These are phyloP conservation scores for Caiman crocodilus DNA, from an alignment of 2,797 vertebrate genomes.

Conservation along the genomic window DNA sequence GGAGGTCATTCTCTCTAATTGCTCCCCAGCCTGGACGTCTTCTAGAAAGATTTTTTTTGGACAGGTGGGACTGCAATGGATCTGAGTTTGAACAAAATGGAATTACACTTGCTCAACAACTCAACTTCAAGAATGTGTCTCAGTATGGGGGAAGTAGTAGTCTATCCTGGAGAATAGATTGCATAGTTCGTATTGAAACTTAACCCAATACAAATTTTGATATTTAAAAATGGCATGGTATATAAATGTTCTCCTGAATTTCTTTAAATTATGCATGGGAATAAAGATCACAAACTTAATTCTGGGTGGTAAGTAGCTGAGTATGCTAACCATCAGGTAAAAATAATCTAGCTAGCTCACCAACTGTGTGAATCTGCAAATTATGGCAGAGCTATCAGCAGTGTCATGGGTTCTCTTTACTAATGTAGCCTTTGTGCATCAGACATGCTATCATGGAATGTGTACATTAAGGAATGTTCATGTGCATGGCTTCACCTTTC, in stretches of 20 bases:
- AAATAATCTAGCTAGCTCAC: conserved; percentile 2
- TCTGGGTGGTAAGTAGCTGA: not conserved
- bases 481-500: not conserved
- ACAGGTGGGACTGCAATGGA: not conserved
- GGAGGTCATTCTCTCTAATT: too few species aligned
- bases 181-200: too few species aligned
- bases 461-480: not conserved
- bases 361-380: not conserved
- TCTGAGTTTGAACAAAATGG: not conserved
- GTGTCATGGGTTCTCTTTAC: not conserved
- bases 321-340: not conserved
- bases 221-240: too few species aligned
- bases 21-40: too few species aligned
- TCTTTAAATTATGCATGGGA: not conserved
- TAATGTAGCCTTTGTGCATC: not conserved
- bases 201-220: not conserved
- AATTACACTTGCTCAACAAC: not conserved
- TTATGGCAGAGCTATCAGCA: not conserved
- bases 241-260: not conserved
- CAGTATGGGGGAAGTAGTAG: not conserved
- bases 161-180: not conserved
- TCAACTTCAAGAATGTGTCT: not conserved
- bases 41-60: too few species aligned
- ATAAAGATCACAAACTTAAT: conserved; percentile 4
- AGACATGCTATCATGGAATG: not conserved